A percentile compares a stretch with the other conserved stretches of the same genome.
These are phyloP conservation scores for Altica lythri DNA, from an alignment of 2,888 invertebrate genomes.

Conservation along the genomic window DNA sequence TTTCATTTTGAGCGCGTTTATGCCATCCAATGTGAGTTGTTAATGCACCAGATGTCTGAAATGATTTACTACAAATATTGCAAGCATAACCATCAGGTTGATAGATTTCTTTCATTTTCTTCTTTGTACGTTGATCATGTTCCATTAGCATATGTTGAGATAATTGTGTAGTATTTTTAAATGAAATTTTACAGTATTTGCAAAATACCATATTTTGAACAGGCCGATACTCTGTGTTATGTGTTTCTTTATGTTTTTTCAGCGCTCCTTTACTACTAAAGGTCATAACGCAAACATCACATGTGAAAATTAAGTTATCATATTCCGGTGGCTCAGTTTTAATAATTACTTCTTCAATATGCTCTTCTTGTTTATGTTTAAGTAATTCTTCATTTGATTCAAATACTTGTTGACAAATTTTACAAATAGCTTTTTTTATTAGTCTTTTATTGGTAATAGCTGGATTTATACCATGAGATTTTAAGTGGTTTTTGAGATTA, in stretches of 20 bases:
- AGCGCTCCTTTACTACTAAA: constrained; percentile 55
- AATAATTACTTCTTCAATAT: constrained; percentile 36
- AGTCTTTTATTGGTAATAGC: constrained; percentile 46
- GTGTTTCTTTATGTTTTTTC: constrained; percentile 54
- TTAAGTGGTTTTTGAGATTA: constrained; percentile 58
- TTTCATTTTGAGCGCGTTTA: constrained; percentile 54
- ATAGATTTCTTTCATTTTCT: constrained; percentile 32
- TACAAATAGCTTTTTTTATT: constrained; percentile 61
- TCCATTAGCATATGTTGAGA: constrained; percentile 51
- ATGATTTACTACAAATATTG: constrained; percentile 67
- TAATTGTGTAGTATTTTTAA: constrained; percentile 41
- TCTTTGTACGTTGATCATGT: constrained; percentile 44
- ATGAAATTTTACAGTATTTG: constrained; percentile 52
- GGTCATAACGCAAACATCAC: constrained; percentile 56
- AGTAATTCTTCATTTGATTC: constrained; percentile 61
- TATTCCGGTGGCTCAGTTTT: constrained; percentile 35
- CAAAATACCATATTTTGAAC: constrained; percentile 42
- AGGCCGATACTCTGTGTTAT: constrained; percentile 34
- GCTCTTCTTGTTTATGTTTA: constrained; percentile 62
- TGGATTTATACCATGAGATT: constrained; percentile 56
- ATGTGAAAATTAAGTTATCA: constrained; percentile 49
- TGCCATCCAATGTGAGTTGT: constrained; percentile 68
- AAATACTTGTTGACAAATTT: constrained; percentile 67
- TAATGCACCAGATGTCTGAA: constrained; percentile 64
- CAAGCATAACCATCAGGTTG: constrained; percentile 58